Evolutionary conservation across 2,888 invertebrate genomes (phyloP).

Genomic region (Idaea straminata): DNA sequence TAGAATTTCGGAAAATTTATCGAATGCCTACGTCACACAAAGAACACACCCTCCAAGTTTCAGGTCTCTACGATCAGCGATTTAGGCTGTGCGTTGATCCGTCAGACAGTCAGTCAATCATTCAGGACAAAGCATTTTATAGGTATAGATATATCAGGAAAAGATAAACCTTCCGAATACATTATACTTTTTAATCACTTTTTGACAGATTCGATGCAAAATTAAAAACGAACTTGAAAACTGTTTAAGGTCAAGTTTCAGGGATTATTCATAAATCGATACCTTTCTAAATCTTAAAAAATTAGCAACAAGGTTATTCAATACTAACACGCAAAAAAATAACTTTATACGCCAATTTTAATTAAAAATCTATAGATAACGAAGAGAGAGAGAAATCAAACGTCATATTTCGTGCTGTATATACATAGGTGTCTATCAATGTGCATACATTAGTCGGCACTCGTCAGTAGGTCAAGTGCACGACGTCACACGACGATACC

Average conservation of each 20-base stretch:
- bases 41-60: no score
- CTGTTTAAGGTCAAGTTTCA: not conserved
- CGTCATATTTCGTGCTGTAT: not conserved
- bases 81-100: no score
- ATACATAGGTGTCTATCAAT: not conserved
- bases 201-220: not conserved
- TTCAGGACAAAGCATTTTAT: no score
- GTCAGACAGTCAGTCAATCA: no score
- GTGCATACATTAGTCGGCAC: constrained; percentile 28
- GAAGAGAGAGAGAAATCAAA: not conserved
- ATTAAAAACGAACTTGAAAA: not conserved
- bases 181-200: not conserved
- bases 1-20: no score
- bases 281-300: not conserved
- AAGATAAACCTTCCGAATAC: not conserved
- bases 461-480: constrained; percentile 34
- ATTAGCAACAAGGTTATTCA: not conserved
- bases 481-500: constrained; percentile 21
- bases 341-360: no score
- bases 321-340: not conserved
- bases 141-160: not conserved
- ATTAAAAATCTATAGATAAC: not conserved
- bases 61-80: no score
- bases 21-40: no score
- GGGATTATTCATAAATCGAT: not conserved